Conservation (phyloP, 2,888 invertebrate species). For the Cerastis rubricosa region DNA sequence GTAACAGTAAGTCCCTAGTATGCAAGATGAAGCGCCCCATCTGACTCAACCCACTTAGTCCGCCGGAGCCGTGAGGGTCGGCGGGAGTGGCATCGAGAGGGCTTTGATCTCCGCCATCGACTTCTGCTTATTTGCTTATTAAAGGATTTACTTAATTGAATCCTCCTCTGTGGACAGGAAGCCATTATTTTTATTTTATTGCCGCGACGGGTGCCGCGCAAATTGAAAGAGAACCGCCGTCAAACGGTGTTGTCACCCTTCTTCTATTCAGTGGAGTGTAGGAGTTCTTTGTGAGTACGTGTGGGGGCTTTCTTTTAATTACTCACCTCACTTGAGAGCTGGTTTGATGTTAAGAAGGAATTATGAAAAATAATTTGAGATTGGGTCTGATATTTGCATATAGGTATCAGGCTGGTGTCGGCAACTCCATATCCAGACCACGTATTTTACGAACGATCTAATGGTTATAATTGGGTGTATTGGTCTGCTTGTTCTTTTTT, state of each 20-base stretch:
- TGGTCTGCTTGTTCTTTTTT: no score
- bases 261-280: conserved; percentile 12
- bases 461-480: no score
- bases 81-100: conserved; percentile 64
- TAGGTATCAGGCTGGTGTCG: background rate
- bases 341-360: conserved; percentile 32
- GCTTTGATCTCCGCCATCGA: conserved; percentile 78
- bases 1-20: background rate
- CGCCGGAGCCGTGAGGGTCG: conserved; percentile 57
- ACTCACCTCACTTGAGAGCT: conserved; percentile 30
- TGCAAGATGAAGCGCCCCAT: background rate
- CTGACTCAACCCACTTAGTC: conserved; percentile 18
- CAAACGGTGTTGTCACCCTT: conserved; percentile 52
- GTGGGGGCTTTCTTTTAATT: conserved; percentile 54
- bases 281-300: conserved; percentile 27
- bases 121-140: conserved; percentile 82
- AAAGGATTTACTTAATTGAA: conserved; percentile 70
- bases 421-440: background rate
- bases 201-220: conserved; percentile 47
- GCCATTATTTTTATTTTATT: conserved; percentile 68
- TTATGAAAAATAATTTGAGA: conserved; percentile 5
- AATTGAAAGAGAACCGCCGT: conserved; percentile 54
- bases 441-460: background rate
- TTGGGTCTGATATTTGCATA: background rate
- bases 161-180: conserved; percentile 60